Evolutionary conservation across 2,113 vertebrate genomes (phyloP).

Genomic region (rabbit (Oryctolagus cuniculus)): DNA sequence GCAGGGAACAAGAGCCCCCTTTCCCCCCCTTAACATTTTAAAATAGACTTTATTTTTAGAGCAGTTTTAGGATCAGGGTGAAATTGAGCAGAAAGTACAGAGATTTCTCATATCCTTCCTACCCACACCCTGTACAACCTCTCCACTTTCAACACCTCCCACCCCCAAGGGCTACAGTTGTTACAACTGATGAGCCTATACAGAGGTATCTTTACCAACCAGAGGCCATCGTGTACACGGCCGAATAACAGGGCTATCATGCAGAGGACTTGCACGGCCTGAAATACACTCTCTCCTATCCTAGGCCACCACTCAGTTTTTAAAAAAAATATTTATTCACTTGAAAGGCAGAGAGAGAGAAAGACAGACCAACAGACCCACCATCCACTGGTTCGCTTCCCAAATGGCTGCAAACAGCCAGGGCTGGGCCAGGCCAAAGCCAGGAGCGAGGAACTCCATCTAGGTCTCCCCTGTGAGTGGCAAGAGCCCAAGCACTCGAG

Average conservation of each 20-base stretch:
- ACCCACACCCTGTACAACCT: background rate
- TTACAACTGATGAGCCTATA: background rate
- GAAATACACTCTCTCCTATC: too few species aligned
- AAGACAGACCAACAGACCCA: too few species aligned
- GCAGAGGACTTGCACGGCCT: background rate
- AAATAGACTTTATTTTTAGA: background rate
- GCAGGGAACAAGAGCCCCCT: background rate
- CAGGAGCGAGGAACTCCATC: too few species aligned
- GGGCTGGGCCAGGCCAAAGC: too few species aligned
- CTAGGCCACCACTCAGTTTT: background rate
- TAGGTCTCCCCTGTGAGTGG: too few species aligned
- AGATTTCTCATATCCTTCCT: background rate
- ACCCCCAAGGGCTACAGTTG: rapidly evolving
- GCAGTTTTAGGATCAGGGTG: background rate
- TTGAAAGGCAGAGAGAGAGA: too few species aligned
- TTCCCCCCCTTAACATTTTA: background rate
- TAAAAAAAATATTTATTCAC: too few species aligned
- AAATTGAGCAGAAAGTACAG: background rate
- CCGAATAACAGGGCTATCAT: too few species aligned
- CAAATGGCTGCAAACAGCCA: too few species aligned
- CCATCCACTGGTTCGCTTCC: too few species aligned
- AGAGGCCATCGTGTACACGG: background rate
- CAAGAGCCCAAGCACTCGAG: too few species aligned
- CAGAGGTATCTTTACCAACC: background rate
- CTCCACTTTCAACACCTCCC: rapidly evolving